Percentiles rank a stretch among this genome's conserved stretches.
These are phyloP conservation scores for Caenorhabditis remanei DNA, from an alignment of 1,140 invertebrate species.

Conservation along the genomic window DNA sequence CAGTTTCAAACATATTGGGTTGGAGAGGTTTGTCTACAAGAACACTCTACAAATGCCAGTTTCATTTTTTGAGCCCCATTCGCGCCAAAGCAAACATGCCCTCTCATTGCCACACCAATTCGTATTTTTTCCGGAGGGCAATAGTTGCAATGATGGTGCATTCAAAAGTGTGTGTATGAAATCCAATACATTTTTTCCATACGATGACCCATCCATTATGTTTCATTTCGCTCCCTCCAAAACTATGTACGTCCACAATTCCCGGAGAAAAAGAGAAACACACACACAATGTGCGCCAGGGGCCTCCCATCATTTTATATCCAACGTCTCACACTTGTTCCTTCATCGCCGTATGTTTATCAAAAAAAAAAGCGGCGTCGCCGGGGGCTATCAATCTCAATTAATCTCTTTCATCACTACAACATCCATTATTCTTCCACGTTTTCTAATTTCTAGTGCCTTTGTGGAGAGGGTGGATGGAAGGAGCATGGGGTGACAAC, in stretches of 20 bases:
- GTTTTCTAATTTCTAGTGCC: constrained; percentile 27
- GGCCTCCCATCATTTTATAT: constrained; percentile 51
- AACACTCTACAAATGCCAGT: constrained; percentile 11
- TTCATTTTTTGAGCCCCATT: constrained; percentile 5
- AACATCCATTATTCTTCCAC: constrained; percentile 55
- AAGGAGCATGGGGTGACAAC: neutral
- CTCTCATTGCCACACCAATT: neutral
- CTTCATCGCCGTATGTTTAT: constrained; percentile 53
- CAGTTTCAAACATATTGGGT: no score
- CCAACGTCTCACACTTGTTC: constrained; percentile 55
- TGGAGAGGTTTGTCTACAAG: no score
- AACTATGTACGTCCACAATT: constrained; percentile 40
- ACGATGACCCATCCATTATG: constrained; percentile 54
- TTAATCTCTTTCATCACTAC: constrained; percentile 52
- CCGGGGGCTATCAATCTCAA: constrained; percentile 53
- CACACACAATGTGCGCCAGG: constrained; percentile 22
- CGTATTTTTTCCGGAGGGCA: constrained; percentile 7
- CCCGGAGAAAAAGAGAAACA: constrained; percentile 28
- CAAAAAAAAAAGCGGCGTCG: constrained; percentile 49
- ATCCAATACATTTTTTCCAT: constrained; percentile 50
- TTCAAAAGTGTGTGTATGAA: constrained; percentile 53
- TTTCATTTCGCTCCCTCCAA: constrained; percentile 47
- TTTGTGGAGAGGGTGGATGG: neutral
- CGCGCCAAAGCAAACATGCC: neutral
- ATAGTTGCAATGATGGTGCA: constrained; percentile 13